phyloP scores from a whole-genome alignment of 2,888 invertebrate genomes.

The Conomelus anceps region DNA sequence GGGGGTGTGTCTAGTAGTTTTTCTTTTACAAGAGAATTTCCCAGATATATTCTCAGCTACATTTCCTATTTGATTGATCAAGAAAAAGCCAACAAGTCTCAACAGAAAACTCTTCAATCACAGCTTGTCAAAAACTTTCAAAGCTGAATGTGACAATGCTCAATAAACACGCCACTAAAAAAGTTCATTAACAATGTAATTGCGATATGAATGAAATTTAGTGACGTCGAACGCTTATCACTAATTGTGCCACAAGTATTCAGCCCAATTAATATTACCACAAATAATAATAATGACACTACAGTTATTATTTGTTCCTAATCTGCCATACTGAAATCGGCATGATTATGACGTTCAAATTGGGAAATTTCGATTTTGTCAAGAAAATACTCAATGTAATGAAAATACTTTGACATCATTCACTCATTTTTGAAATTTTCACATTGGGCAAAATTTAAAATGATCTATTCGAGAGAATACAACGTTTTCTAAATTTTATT shows the following conservation, averaged over 20 bases:
- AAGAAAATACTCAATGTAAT: too few species aligned
- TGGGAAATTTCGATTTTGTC: background rate
- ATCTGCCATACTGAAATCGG: background rate
- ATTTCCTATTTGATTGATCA: too few species aligned
- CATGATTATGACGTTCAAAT: background rate
- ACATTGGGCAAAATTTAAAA: too few species aligned
- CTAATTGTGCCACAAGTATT: background rate
- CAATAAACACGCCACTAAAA: background rate
- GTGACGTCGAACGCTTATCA: background rate
- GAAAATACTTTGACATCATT: too few species aligned
- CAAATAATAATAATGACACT: background rate
- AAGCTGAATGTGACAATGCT: background rate
- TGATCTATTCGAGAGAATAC: too few species aligned
- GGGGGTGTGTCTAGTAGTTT: too few species aligned
- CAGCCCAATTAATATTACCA: background rate
- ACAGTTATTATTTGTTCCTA: background rate
- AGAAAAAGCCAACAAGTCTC: too few species aligned
- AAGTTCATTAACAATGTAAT: background rate
- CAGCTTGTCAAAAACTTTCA: background rate
- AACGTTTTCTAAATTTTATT: too few species aligned
- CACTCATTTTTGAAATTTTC: too few species aligned
- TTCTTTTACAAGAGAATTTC: too few species aligned
- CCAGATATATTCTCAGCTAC: too few species aligned
- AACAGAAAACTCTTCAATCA: background rate
- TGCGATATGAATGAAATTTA: background rate